These are phyloP conservation scores for Passer montanus DNA, from an alignment of 2,113 vertebrate genomes.

Conservation along the genomic window DNA sequence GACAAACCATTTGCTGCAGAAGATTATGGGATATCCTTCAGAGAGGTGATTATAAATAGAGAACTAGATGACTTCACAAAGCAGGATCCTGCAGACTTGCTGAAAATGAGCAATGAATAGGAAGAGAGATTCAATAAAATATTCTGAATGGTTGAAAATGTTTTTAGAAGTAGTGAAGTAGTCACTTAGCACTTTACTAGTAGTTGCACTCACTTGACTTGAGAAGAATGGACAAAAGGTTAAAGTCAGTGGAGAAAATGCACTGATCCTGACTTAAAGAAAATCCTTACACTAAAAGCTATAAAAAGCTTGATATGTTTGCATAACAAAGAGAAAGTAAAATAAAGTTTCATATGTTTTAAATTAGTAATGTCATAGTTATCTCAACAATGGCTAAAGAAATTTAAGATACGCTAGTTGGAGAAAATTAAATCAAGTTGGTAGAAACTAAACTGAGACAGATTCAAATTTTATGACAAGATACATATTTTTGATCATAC, in stretches of 20 bases:
- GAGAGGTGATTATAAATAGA: not conserved
- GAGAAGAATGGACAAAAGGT: not conserved
- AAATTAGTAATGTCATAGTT: not conserved
- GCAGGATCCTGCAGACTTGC: not conserved
- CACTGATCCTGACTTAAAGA: not conserved
- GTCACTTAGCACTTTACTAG: fast-evolving
- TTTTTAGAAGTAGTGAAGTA: not conserved
- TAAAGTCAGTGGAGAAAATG: not conserved
- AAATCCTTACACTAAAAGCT: not conserved
- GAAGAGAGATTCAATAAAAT: not conserved
- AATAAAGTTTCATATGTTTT: not conserved
- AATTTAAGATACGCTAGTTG: not conserved
- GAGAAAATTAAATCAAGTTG: not conserved
- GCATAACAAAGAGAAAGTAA: not conserved
- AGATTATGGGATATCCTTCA: not conserved
- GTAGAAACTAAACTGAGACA: not conserved
- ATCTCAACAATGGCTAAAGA: not conserved
- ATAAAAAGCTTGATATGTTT: not conserved
- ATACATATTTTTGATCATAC: not conserved
- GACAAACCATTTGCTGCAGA: not conserved
- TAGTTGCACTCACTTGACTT: not conserved
- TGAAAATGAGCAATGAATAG: not conserved
- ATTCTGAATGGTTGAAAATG: not conserved
- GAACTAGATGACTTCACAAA: not conserved
- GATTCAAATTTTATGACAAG: not conserved